A percentile compares a stretch with the other conserved stretches of the same genome.
phyloP scores from a whole-genome alignment of 1,140 invertebrate genomes.

The Rhyzopertha dominica region DNA sequence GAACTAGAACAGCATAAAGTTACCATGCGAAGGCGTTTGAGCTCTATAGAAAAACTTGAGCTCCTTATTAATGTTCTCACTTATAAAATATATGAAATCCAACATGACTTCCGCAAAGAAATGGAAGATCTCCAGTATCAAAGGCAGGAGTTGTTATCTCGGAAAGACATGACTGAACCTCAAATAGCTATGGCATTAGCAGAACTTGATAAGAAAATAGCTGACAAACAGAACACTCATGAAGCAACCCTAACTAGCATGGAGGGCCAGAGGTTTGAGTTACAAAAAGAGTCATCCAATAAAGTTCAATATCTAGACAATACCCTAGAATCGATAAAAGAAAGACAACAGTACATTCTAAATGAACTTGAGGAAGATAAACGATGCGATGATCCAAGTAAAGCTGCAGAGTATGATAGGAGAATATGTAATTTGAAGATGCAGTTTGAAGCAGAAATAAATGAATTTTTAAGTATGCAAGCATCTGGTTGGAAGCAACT shows the following conservation, averaged over 20 bases:
- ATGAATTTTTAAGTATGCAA: slow-evolving; percentile 8
- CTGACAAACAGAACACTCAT: slow-evolving; percentile 6
- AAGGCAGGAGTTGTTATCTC: slow-evolving; percentile 3
- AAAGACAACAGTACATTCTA: neutral
- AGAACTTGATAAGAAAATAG: slow-evolving; percentile 12
- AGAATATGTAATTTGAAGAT: slow-evolving; percentile 5
- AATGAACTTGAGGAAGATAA: slow-evolving; percentile 2
- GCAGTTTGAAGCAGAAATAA: slow-evolving; percentile 8
- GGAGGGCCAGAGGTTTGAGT: slow-evolving; percentile 10
- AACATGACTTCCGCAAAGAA: slow-evolving; percentile 7
- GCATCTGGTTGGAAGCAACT: slow-evolving; percentile 10
- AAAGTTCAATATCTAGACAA: neutral
- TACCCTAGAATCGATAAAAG: neutral
- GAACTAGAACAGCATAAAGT: slow-evolving; percentile 5
- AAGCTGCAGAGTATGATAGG: slow-evolving; percentile 7
- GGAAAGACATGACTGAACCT: slow-evolving; percentile 7
- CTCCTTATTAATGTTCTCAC: slow-evolving; percentile 14
- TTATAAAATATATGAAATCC: slow-evolving; percentile 12
- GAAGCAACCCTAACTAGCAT: slow-evolving; percentile 1
- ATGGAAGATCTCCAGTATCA: slow-evolving; percentile 1
- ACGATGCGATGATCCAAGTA: neutral
- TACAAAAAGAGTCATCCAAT: neutral
- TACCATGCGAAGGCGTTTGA: slow-evolving; percentile 1
- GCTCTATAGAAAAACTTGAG: slow-evolving; percentile 16
- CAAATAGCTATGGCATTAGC: slow-evolving; percentile 2